phyloP scores from a whole-genome alignment of 2,797 vertebrate species.

The Melanotaenia boesemani region DNA sequence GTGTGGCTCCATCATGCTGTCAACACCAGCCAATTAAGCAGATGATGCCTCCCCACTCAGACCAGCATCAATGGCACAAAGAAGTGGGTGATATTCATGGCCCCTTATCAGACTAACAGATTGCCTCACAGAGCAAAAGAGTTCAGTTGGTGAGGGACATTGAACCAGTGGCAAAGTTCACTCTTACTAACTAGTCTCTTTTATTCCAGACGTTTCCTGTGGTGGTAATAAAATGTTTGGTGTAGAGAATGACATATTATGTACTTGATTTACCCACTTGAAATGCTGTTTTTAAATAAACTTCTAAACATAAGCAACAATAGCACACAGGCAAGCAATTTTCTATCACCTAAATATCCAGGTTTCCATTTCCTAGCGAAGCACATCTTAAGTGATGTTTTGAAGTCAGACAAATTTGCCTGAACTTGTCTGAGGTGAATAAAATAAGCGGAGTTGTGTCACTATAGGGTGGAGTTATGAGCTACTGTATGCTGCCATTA shows the following conservation, averaged over 20 bases:
- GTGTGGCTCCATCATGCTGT: constrained; percentile 71
- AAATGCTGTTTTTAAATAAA: neutral
- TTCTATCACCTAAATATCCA: neutral
- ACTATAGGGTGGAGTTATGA: too few species aligned
- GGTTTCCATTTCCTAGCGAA: neutral
- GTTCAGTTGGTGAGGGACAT: constrained; percentile 40
- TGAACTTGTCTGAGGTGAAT: neutral
- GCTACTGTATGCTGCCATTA: too few species aligned
- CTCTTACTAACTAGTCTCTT: neutral
- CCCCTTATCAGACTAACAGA: constrained; percentile 54
- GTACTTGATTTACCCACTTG: neutral
- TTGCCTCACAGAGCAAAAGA: constrained; percentile 44
- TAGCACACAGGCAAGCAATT: neutral
- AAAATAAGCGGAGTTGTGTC: too few species aligned
- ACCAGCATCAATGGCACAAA: constrained; percentile 39
- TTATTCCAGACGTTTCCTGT: neutral
- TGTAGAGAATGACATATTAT: too few species aligned
- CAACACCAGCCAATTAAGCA: constrained; percentile 49
- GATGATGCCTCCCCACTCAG: constrained; percentile 56
- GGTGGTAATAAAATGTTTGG: neutral
- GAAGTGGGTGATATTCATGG: constrained; percentile 59
- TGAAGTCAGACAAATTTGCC: neutral
- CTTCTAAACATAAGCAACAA: neutral
- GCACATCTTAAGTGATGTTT: neutral
- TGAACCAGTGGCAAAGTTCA: constrained; percentile 44